Base-by-base conservation (phyloP, 2,113 vertebrate species). In the Aleadryas rufinucha region DNA sequence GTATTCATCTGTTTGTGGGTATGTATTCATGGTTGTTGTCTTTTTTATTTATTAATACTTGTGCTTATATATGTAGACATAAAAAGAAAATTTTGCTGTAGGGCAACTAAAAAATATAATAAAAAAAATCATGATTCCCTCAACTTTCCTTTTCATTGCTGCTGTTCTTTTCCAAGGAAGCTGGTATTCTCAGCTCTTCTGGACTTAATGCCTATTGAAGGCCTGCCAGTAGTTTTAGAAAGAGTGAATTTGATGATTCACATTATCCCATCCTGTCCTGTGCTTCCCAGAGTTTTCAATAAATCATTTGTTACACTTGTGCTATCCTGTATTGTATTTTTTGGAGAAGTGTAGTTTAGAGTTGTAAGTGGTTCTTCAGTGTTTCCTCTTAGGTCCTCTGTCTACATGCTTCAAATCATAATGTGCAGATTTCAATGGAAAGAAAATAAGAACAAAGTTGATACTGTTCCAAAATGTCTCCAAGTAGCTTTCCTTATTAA, bases 391-490 rank as follows among this genome's bases (percentile, higher is more conserved):
- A 59, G 45, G 64, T 81, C 83, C 56, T 95, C 52, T 30, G 44
- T 57, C 74, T 94, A 72, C 87, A 95, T 89, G 93, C 65, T 91
- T 76, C 70, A 85, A 79, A 76, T 95, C 70, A 65, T 89, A 89
- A 89, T 96, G 81, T 35, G 94, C n/a, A 37, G 66, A 30, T 79
- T 96, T 93, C 82, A 95, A 56, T 93, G 68, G 85, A 87, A 94
- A 61, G 76, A 84, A 94, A 92, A 70, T 86, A 88, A 78, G 52
- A 93, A 80, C 70, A 39, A 84, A 88, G 61, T 80, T 92, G 92
- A 86, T 88, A 83, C 71, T 66, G 42, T 50, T 92, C 92, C 92
- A 94, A 54, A 88, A 44, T 68, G 82, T 31, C 79, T 84, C 22
- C 63, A 90, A 95, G 64, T 86, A 80, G 71, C 63, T 91, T 88